Evolutionary conservation across 2,113 vertebrate species (phyloP), one percentile per base, ranked within the genome.

Genomic region (Otolemur garnettii): DNA sequence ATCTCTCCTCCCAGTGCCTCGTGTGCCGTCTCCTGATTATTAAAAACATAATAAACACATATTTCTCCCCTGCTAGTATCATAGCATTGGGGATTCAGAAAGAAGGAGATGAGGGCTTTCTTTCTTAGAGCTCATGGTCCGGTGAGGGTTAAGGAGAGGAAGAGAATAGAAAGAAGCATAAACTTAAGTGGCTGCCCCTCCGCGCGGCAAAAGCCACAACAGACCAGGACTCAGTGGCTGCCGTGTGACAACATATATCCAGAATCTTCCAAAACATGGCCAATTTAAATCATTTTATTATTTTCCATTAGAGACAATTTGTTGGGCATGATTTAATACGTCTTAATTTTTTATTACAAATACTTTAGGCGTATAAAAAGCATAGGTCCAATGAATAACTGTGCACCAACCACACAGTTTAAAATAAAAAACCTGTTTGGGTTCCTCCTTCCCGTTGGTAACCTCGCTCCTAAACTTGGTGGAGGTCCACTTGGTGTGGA

Each of bases 301-400:
- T 30, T 91, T 60, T 86, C 81, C 33, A 74, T n/a, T 60, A 79
- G 38, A 75, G 66, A 22, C 55, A 64, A 75, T 82, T 57, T 81
- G 62, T 77, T 86, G 33, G n/a, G 17, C 72, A 33, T 94, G 38
- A 90, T 79, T 92, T 86, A 87, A 88, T 71, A 87, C 42, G 33
- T n/a, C 68, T 82, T 87, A 62, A 28, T 78, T 59, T 87, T 80
- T 95, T 92, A 93, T 95, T 80, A 59, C 77, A 35, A 91, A 71
- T 53, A 66, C n/a, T 74, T 94, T 15, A 86, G 68, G 57, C 72
- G 64, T 77, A 69, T 42, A 35, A 93, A 94, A 94, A 84, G 38
- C 17, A 30, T 22, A 69, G 81, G 55, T 85, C 69, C 45, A 81
- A 59, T 68, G 53, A 90, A 79, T 22, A 79, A 53, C 38, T 13